Evolutionary conservation across 2,797 vertebrate species (phyloP), one percentile per base, ranked within the genome.

Genomic region (Neoniphon sammara): DNA sequence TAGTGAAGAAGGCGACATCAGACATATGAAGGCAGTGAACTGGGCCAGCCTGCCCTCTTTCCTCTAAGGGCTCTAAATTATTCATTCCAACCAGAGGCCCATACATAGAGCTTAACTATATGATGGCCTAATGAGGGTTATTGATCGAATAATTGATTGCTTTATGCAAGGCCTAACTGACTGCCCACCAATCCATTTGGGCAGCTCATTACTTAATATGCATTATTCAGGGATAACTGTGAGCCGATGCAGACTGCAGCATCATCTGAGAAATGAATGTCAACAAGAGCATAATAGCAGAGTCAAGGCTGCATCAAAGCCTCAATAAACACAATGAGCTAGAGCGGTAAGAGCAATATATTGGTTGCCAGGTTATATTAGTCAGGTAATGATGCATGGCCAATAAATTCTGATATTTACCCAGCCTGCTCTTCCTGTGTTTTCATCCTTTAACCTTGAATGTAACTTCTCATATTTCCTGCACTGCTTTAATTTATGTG

Each of bases 91-190:
- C 83, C 77, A 81, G 79, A 85, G 70, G 72, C 71, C 76, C 69
- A 80, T 86, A 86, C 82, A 84, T 86, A 76, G 85, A 91, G 85
- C 85, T 92, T 92, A 92, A 93, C 91, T 93, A 90, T 92, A 91
- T 91, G 89, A 93, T 86, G 88, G 85, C 80, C 88, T 91, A 91
- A 91, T 91, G 91, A 94, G 86, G 86, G 84, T 75, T 93, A 95
- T 94, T 90, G 94, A 95, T 93, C 73, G 57, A 90, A 86, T 94
- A 94, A 95, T 95, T 93, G 94, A 95, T 94, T 93, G 92, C 88
- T 94, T 94, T 92, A 93, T 93, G 91, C 87, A 80, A 50, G 89
- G 4, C 73, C 90, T 93, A 94, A 94, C 89, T 90, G 90, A 93
- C 92, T 93, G 86, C 71, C 89, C 80, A 80, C 89, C 83, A 87